Percentiles rank a stretch among this genome's conserved stretches.
phyloP scores from a whole-genome alignment of 2,113 vertebrate genomes.

The Hemicordylus capensis region DNA sequence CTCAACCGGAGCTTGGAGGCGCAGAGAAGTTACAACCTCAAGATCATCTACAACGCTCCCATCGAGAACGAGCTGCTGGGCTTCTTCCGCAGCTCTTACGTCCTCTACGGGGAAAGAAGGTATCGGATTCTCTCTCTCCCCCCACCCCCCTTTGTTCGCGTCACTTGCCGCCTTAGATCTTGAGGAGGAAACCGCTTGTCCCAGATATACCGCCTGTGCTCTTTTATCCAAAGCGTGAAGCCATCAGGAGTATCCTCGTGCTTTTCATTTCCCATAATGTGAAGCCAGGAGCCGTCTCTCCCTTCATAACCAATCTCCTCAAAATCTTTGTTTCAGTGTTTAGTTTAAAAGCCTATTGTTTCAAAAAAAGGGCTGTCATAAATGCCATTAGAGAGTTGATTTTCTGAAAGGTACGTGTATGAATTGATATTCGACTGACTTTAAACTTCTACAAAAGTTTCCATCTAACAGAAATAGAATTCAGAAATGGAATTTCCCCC shows the following conservation, averaged over 20 bases:
- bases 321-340: background rate
- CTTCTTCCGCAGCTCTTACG: constrained; percentile 95
- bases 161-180: no score
- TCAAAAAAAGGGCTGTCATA: background rate
- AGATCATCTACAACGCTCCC: constrained; percentile 89
- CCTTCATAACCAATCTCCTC: no score
- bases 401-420: background rate
- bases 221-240: background rate
- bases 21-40: constrained; percentile 86
- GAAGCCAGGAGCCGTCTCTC: background rate
- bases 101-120: constrained; percentile 88
- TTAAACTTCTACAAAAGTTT: constrained; percentile 10
- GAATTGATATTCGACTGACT: background rate
- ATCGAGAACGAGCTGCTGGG: constrained; percentile 94
- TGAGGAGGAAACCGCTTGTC: background rate
- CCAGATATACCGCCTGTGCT: background rate
- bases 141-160: no score
- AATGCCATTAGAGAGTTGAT: background rate
- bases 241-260: no score
- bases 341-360: background rate
- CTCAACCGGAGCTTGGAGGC: constrained; percentile 90
- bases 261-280: background rate
- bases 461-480: background rate
- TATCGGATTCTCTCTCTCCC: constrained; percentile 63
- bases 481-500: background rate